phyloP scores from a whole-genome alignment of 2,113 vertebrate species.

The Nycticryphes semicollaris region DNA sequence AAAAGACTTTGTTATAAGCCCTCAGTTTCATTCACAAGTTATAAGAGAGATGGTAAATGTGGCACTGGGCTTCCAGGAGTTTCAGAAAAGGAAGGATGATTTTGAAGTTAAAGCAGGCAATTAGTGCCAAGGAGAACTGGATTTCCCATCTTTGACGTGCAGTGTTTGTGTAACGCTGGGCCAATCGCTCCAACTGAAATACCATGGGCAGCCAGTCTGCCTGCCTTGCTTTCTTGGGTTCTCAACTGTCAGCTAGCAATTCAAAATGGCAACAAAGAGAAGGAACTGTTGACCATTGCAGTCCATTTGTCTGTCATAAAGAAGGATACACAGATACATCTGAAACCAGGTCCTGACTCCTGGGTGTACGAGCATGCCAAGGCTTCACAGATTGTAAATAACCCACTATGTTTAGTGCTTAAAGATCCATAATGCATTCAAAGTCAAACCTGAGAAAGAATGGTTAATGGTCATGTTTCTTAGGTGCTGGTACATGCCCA shows the following conservation, averaged over 20 bases:
- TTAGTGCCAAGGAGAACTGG: background rate
- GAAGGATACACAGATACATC: background rate
- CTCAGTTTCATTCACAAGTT: background rate
- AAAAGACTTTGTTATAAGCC: background rate
- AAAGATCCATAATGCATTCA: background rate
- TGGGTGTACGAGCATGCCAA: background rate
- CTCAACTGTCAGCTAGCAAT: accelerated
- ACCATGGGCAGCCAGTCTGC: background rate
- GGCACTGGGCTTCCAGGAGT: background rate
- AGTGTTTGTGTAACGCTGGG: accelerated
- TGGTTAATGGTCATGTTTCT: background rate
- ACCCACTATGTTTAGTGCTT: background rate
- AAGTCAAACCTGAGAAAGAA: background rate
- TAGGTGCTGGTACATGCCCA: background rate
- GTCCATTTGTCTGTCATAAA: background rate
- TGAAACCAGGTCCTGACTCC: background rate
- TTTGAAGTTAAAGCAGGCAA: background rate
- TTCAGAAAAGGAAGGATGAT: background rate
- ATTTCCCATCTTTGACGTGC: accelerated
- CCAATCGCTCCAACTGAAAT: background rate
- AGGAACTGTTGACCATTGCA: background rate
- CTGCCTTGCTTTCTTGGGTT: background rate
- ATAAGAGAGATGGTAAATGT: background rate
- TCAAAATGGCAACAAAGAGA: background rate
- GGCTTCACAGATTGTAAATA: background rate